A percentile compares a stretch with the other conserved stretches of the same genome.
Conservation (phyloP, 2,797 vertebrate genomes). For the Scomberomorus guttatus region DNA sequence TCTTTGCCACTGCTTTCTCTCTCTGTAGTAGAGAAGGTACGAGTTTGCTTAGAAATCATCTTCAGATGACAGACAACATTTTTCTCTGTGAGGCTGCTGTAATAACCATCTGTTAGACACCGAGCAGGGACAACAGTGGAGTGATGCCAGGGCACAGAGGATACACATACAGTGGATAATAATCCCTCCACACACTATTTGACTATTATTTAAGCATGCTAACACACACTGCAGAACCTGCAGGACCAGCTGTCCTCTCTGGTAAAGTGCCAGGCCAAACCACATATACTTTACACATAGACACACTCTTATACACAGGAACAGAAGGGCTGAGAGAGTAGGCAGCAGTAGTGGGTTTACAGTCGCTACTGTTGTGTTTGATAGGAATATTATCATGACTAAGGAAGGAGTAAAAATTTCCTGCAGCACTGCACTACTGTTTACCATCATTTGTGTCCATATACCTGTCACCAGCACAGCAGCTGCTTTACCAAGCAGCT, state of each 20-base stretch:
- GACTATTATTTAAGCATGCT: constrained; percentile 18
- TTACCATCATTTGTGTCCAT: background rate
- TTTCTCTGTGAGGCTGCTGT: background rate
- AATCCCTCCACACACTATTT: constrained; percentile 13
- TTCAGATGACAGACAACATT: background rate
- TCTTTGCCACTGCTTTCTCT: too few species aligned
- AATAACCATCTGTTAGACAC: background rate
- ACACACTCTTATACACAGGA: background rate
- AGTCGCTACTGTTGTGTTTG: background rate
- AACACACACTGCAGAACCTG: constrained; percentile 19
- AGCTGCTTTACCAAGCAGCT: background rate
- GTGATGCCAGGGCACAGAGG: background rate
- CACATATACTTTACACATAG: background rate
- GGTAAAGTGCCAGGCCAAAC: constrained; percentile 24
- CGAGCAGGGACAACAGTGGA: background rate
- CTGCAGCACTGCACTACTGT: constrained; percentile 17
- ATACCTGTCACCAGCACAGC: constrained; percentile 5
- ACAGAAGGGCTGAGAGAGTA: constrained; percentile 19
- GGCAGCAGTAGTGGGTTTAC: constrained; percentile 24
- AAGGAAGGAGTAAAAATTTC: constrained; percentile 10
- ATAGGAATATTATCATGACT: constrained; percentile 3
- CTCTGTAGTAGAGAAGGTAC: too few species aligned
- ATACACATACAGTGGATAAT: background rate
- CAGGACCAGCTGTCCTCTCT: constrained; percentile 52
- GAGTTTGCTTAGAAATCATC: too few species aligned